Base-by-base conservation (phyloP, 2,113 vertebrate genomes). In the Scartelaos histophorus region DNA sequence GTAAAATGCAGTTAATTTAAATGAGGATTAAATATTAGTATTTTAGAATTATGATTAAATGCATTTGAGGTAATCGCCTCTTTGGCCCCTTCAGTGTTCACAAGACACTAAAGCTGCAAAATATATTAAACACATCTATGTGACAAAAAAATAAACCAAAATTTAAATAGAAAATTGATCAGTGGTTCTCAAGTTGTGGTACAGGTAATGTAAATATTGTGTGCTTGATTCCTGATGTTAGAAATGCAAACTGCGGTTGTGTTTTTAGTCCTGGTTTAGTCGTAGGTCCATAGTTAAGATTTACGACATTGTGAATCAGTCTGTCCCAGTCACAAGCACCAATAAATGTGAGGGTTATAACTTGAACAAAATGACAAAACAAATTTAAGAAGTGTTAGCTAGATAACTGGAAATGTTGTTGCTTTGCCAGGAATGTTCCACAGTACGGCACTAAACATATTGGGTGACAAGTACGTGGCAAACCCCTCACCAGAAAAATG, bases 51-150 rank as follows among this genome's bases (percentile, higher is more conserved):
- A 71, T 56, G 56, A 80, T n/a, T 47, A 22, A n/a, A 49, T 24
- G 77, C 12, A 1, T 65, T 49, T 65, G 70, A 85, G 68, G 79
- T 85, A 80, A 80, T 82, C 22, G 76, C 73, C 49, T 82, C 73
- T 84, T 81, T 89, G 82, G 70, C 75, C 69, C 62, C 58, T 73
- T 79, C 62, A 69, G 51, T 67, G 43, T 43, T 25, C 24, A 85
- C 45, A 78, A 79, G 22, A 71, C 49, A 16, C 56, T 1, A 35
- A 22, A 47, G 45, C 58, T 54, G 13, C 38, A 61, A n/a, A 70
- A 43, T 7, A 66, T 5, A 68, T 47, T 10, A 7, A 67, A 29
- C 1, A 9, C 7, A 43, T 43, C 5, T 25, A 1, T 29, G 57
- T 25, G 54, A 66, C 38, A 49, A 0, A 47, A 60, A 16, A 1